Base-by-base conservation (phyloP, 2,888 invertebrate species). In the Steinernema scapterisci region DNA sequence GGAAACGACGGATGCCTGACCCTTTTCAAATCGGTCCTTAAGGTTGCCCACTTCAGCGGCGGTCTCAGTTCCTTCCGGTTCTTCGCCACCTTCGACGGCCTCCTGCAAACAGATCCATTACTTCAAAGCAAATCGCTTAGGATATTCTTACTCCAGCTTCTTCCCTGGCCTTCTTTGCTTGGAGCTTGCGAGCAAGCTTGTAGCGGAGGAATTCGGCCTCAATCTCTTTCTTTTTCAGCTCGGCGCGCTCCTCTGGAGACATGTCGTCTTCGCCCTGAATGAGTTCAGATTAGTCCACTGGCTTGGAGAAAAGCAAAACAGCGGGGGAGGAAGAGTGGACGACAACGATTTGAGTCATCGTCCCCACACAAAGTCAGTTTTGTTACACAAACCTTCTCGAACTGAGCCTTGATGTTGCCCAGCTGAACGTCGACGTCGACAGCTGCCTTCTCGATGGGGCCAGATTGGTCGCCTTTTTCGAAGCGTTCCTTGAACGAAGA, bases 121-220 rank as follows among this genome's bases (percentile, higher is more conserved):
- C 9, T 63, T 52, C 21, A 1, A 27, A 25, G 16, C 19, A 7
- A 3, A 5, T 48, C 48, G 13, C 6, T 13, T 9, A 13, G 31
- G n/a, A 3, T 2, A 63, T 13, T 27, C 63, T 13, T 25, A 63
- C 73, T 7, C 25, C 73, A 0, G 70, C 52, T 27, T 48, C 71
- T 73, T 76, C 71, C 31, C 52, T 71, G 19, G 77, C 76, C 48
- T 79, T 76, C 73, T 85, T 80, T 6, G 79, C 80, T 44, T 84
- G 85, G 16, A 80, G 77, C 72, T 85, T 84, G 51, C 86, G 73
- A 0, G 86, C 86, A 73, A 86, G 71, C 73, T 86, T 86, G 77
- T 85, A 86, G 54, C 85, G 78, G 63, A 83, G 80, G 78, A 86
- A 86, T 74, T 86, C 86, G 9, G 84, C 86, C 70, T 86, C 86